Conservation (phyloP, 2,797 vertebrate genomes). For the Hippocampus kuda region DNA sequence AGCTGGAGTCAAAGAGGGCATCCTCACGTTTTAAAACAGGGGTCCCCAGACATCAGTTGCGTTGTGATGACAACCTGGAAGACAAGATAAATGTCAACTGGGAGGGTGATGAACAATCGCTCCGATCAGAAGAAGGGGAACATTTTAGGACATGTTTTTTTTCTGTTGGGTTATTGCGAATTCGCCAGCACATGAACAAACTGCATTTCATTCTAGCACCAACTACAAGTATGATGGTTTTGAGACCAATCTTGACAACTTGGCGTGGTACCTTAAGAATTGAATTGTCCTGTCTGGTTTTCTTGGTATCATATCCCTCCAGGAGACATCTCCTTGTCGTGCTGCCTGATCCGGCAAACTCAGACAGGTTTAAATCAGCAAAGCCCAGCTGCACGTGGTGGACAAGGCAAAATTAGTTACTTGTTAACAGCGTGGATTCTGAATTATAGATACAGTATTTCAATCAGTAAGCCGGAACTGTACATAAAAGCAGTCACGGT, state of each 20-base stretch:
- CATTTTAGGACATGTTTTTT: background rate
- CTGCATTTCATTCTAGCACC: background rate
- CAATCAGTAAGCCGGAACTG: slow-evolving; percentile 41
- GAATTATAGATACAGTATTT: slow-evolving; percentile 14
- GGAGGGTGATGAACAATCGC: background rate
- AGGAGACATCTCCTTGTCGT: slow-evolving; percentile 85
- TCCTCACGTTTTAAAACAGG: slow-evolving; percentile 96
- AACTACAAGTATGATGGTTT: background rate
- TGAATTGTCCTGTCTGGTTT: slow-evolving; percentile 95
- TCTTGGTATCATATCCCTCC: slow-evolving; percentile 96
- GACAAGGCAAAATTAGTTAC: slow-evolving; percentile 22
- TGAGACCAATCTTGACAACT: background rate
- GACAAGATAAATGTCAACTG: background rate
- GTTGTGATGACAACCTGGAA: slow-evolving; percentile 86
- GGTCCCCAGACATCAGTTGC: slow-evolving; percentile 96
- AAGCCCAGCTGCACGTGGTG: slow-evolving; percentile 79
- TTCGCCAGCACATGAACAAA: too few species aligned
- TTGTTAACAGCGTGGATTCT: slow-evolving; percentile 33
- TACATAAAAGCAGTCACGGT: slow-evolving; percentile 16
- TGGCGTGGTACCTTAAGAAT: slow-evolving; percentile 83
- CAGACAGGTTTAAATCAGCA: slow-evolving; percentile 92
- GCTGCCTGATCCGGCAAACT: slow-evolving; percentile 92
- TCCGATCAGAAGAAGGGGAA: background rate
- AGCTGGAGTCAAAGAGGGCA: background rate
- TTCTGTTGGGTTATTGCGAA: background rate